These are phyloP conservation scores for Sipunculus nudus DNA, from an alignment of 2,888 invertebrate species.

Conservation along the genomic window DNA sequence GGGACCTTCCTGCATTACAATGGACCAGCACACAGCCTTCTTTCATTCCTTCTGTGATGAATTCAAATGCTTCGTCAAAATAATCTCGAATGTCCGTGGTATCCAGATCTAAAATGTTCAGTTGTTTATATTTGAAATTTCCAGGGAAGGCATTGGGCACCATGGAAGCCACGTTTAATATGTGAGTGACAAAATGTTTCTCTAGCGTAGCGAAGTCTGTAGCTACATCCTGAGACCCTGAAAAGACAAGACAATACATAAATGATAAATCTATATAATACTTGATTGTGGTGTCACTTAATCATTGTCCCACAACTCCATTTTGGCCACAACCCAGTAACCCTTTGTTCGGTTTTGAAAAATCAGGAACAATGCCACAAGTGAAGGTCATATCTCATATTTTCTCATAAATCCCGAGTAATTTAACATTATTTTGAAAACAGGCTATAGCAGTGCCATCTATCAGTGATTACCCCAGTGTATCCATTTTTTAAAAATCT, in stretches of 20 bases:
- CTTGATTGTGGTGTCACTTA: too few relatives aligned
- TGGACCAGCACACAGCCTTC: slow-evolving; percentile 79
- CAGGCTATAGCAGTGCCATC: too few relatives aligned
- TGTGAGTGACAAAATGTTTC: slow-evolving; percentile 74
- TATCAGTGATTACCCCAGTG: too few relatives aligned
- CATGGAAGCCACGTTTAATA: slow-evolving; percentile 77
- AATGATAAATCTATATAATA: too few relatives aligned
- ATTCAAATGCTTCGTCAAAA: slow-evolving; percentile 70
- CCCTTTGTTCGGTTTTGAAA: too few relatives aligned
- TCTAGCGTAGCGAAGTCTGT: slow-evolving; percentile 71
- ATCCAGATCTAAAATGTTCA: slow-evolving; percentile 71
- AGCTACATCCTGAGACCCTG: slow-evolving; percentile 91
- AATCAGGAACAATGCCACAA: too few relatives aligned
- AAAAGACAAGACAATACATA: slow-evolving; percentile 9
- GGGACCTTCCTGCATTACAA: slow-evolving; percentile 92
- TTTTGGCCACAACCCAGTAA: too few relatives aligned
- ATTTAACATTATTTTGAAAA: too few relatives aligned
- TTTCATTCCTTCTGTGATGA: slow-evolving; percentile 72
- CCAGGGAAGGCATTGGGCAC: slow-evolving; percentile 61
- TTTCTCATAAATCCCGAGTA: too few relatives aligned
- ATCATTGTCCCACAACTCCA: too few relatives aligned
- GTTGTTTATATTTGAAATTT: slow-evolving; percentile 70
- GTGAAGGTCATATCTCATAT: too few relatives aligned
- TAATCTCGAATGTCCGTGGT: slow-evolving; percentile 52
- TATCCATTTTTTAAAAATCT: too few relatives aligned